Evolutionary conservation across 2,888 invertebrate genomes (phyloP).

Genomic region (Agriopis leucophaearia): DNA sequence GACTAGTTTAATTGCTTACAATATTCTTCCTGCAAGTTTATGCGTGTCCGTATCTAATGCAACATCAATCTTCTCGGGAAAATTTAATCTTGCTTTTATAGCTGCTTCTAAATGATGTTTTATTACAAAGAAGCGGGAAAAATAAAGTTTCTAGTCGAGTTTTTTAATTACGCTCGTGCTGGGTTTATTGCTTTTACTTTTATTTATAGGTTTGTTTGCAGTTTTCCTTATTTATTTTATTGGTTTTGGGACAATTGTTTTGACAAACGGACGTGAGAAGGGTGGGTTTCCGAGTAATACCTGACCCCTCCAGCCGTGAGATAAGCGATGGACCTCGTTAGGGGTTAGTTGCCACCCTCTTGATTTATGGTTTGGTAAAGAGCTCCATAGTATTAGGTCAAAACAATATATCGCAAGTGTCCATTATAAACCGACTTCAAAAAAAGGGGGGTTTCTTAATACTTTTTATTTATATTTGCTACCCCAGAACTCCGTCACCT

Average conservation of each 20-base stretch:
- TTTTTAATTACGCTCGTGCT: constrained; percentile 32
- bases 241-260: constrained; percentile 26
- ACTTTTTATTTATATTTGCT: too few relatives aligned
- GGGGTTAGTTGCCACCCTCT: constrained; percentile 18
- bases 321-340: constrained; percentile 13
- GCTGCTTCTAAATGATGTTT: constrained; percentile 28
- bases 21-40: constrained; percentile 23
- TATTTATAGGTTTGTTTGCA: constrained; percentile 29
- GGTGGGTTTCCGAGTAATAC: constrained; percentile 4
- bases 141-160: constrained; percentile 25
- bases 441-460: too few relatives aligned
- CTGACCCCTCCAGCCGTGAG: constrained; percentile 7
- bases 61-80: constrained; percentile 26
- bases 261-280: constrained; percentile 20
- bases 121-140: constrained; percentile 31
- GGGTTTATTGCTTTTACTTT: constrained; percentile 30
- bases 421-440: too few relatives aligned
- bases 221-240: constrained; percentile 25
- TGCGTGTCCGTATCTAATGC: constrained; percentile 19
- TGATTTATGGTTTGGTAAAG: constrained; percentile 7
- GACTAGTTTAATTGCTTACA: constrained; percentile 22
- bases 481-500: too few relatives aligned
- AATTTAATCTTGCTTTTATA: constrained; percentile 31
- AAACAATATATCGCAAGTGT: background rate
- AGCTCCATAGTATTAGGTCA: constrained; percentile 9